Base-by-base conservation (phyloP, 2,888 invertebrate species). In the Drosophila basisetae region DNA sequence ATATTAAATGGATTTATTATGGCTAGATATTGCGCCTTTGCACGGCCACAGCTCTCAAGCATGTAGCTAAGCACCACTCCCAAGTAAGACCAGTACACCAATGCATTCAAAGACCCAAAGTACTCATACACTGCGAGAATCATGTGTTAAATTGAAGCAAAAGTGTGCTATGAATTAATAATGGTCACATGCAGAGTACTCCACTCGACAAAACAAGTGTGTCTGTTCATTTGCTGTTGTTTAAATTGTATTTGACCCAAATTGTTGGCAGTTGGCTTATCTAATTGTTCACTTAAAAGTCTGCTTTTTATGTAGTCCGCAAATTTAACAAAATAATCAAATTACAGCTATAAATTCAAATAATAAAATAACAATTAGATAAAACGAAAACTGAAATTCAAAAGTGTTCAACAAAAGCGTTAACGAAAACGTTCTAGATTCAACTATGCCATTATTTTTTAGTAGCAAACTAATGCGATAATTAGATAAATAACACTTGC, bases 1-100 rank as follows among this genome's bases (percentile, higher is more conserved):
- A 90, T 88, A 81, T 88, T 90, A 85, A 88, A 88, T 88, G 83
- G 89, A 90, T 90, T 86, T 88, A 86, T 90, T 90, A 88, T 90
- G 89, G 79, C 83, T 30, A 90, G 88, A 89, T 84, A 87, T 89
- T 84, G 84, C 77, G 80, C 78, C 76, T 73, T 71, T 78, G 68
- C 64, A 73, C 63, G 62, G 62, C 62, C 56, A 22, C 60, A 60
- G 60, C 72, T 64, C 47, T 56, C 41, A 59, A 78, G 72, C 76
- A 63, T 77, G 76, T 60, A 79, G 68, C 68, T 60, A 65, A 59
- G 53, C 61, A 71, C 71, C 31, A 65, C 75, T 43, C 54, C 49
- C 52, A 53, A 31, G 28, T 37, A 56, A 68, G 56, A 47, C 67
- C 35, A 64, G 41, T 35, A n/a, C 47, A 22, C 22, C 43, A 22